Evolutionary conservation across 2,888 invertebrate species (phyloP), one percentile per base, ranked within the genome.

Genomic region (Coleophora flavipennella): DNA sequence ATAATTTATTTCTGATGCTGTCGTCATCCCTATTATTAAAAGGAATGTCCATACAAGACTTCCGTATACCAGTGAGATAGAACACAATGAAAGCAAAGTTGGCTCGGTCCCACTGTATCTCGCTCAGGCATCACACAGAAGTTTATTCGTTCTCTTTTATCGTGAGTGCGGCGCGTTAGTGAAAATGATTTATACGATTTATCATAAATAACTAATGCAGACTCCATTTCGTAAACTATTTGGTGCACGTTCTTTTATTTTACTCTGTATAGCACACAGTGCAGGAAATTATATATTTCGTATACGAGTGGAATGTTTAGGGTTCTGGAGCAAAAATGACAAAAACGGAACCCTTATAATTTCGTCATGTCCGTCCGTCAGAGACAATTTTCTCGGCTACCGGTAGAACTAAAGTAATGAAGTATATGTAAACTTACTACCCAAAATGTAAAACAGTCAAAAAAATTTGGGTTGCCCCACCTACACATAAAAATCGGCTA

Each of bases 101-200:
- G 42, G 40, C 41, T 46, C 50, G 41, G 58, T 51, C 49, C 53
- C 55, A 56, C 51, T 51, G 62, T 81, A 83, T 81, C 83, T 72
- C 68, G 58, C 65, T 67, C 59, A 63, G 61, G 69, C 72, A 83
- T 81, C 81, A 66, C 74, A 72, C 76, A 72, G 73, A 78, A 83
- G 69, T 83, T 81, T 73, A 81, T 76, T 77, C 78, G 73, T 64
- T 68, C 67, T 63, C 75, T 76, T 77, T 80, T 84, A 81, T 81
- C 81, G 71, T 67, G 51, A 44, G 55, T 63, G 59, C 62, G 57
- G 57, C 67, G 71, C 74, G 75, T 74, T 76, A 77, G 67, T 54
- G 62, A 73, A 78, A 78, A 83, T 84, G 81, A 84, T 83, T 81
- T 84, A 84, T 83, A 73, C 62, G 67, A 70, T 75, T 81, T 81